These are phyloP conservation scores for Microtus richardsoni DNA, from an alignment of 2,113 vertebrate genomes.

Conservation along the genomic window DNA sequence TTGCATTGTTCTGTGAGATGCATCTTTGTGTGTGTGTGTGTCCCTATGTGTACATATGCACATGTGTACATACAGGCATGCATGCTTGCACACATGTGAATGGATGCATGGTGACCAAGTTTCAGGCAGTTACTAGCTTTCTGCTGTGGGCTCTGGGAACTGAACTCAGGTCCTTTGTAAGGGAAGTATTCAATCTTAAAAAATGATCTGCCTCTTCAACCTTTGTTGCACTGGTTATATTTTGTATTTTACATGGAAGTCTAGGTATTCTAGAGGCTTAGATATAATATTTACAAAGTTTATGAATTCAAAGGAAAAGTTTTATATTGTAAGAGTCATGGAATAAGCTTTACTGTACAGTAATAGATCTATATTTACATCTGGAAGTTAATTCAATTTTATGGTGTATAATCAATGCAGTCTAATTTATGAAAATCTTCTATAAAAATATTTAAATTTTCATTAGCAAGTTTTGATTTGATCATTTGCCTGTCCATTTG, in stretches of 20 bases:
- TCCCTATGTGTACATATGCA: background rate
- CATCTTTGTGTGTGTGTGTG: background rate
- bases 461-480: conserved; percentile 31
- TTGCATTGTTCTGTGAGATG: background rate
- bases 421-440: conserved; percentile 59
- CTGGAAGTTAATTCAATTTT: conserved; percentile 53
- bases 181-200: background rate
- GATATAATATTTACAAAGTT: background rate
- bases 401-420: background rate
- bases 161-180: background rate
- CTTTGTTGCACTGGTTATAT: background rate
- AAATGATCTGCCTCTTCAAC: background rate
- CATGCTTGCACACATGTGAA: too few species aligned
- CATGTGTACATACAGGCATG: background rate
- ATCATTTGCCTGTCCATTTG: conserved; percentile 35
- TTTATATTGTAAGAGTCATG: background rate
- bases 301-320: conserved; percentile 5
- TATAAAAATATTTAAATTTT: conserved; percentile 64
- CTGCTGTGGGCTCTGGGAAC: background rate
- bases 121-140: background rate
- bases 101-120: too few species aligned
- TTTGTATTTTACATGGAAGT: background rate
- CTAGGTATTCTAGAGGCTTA: background rate
- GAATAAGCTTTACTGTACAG: background rate
- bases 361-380: conserved; percentile 27